These are phyloP conservation scores for Amphipoea oculea DNA, from an alignment of 2,888 invertebrate genomes.

Conservation along the genomic window DNA sequence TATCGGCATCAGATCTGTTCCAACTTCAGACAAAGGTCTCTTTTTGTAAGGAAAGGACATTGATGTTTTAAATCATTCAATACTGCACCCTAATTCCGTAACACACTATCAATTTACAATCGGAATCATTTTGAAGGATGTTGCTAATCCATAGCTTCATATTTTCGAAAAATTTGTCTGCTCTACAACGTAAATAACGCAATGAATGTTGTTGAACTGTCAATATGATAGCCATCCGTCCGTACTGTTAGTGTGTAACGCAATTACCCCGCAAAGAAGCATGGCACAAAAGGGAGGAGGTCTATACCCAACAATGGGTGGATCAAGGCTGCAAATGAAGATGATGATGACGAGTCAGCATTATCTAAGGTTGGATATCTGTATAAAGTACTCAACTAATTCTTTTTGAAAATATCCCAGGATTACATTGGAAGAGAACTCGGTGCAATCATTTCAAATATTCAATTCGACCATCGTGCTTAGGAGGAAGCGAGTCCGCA, in stretches of 20 bases:
- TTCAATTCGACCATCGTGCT: conserved; percentile 11
- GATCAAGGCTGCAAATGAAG: not conserved
- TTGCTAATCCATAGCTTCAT: not conserved
- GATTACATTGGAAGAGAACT: not conserved
- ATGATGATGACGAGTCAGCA: not conserved
- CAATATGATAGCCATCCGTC: not conserved
- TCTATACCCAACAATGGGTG: not conserved
- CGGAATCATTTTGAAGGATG: not conserved
- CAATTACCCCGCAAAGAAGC: not conserved
- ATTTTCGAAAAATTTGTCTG: not conserved
- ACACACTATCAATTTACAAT: not conserved
- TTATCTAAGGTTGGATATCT: not conserved
- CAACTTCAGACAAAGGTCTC: not conserved
- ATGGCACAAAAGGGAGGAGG: not conserved
- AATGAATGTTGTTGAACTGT: not conserved
- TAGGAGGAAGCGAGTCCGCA: conserved; percentile 13
- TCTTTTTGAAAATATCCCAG: not conserved
- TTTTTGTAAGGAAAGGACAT: not conserved
- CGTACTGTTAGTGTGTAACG: not conserved
- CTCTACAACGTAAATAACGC: not conserved
- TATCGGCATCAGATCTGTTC: not conserved
- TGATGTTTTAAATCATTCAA: not conserved
- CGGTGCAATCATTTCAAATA: not conserved
- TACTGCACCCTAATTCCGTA: not conserved
- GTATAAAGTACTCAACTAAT: not conserved